Evolutionary conservation across 2,888 invertebrate species (phyloP).

Genomic region (Acanthococcus lagerstroemiae): DNA sequence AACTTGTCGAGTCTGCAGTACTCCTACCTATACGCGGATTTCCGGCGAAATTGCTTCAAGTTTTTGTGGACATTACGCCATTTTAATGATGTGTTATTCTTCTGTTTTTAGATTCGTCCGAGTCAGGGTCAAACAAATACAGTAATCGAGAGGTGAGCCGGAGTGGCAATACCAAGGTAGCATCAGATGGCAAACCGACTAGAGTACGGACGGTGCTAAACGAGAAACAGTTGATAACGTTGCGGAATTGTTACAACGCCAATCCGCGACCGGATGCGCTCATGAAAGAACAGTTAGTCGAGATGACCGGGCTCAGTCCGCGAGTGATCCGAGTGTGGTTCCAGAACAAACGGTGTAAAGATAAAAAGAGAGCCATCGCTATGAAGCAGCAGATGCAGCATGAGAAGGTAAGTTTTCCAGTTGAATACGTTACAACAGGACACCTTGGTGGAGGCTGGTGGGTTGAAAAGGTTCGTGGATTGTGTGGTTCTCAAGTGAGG

Average conservation of each 20-base stretch:
- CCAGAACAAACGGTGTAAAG: slow-evolving; percentile 95
- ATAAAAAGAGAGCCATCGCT: slow-evolving; percentile 92
- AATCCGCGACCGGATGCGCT: slow-evolving; percentile 97
- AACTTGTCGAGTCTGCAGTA: too few species aligned
- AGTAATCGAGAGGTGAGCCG: slow-evolving; percentile 36
- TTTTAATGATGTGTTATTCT: not conserved
- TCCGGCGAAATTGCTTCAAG: too few species aligned
- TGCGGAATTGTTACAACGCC: slow-evolving; percentile 93
- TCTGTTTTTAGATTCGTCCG: slow-evolving; percentile 92
- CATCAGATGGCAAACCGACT: slow-evolving; percentile 87
- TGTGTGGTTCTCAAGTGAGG: too few species aligned
- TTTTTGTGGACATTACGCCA: too few species aligned
- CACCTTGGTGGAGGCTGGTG: too few species aligned
- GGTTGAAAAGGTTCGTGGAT: too few species aligned
- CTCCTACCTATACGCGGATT: too few species aligned
- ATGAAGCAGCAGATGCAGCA: slow-evolving; percentile 97
- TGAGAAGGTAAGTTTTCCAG: slow-evolving; percentile 65
- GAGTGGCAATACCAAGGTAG: slow-evolving; percentile 42
- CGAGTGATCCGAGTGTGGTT: slow-evolving; percentile 99
- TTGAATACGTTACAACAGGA: too few species aligned
- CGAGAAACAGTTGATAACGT: slow-evolving; percentile 94
- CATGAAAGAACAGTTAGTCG: slow-evolving; percentile 98
- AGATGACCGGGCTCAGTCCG: slow-evolving; percentile 96
- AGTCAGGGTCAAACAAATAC: slow-evolving; percentile 76
- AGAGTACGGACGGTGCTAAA: slow-evolving; percentile 96